Evolutionary conservation across 2,797 vertebrate genomes (phyloP).

Genomic region (Labroides dimidiatus): DNA sequence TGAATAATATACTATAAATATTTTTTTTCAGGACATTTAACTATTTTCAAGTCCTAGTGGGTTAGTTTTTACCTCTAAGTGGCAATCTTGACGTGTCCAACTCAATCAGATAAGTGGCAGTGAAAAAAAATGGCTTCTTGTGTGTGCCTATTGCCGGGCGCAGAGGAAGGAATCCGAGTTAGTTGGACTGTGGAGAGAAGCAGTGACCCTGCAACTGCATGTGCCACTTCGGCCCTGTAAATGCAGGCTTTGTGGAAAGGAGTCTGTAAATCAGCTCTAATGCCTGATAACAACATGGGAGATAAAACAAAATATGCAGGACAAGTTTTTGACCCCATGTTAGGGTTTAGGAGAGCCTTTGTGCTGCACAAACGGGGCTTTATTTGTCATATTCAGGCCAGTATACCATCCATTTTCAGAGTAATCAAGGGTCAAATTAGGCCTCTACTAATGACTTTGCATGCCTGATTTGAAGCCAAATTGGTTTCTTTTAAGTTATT

Average conservation of each 20-base stretch:
- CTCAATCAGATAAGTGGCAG: constrained; percentile 67
- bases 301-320: constrained; percentile 72
- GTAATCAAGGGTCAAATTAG: constrained; percentile 66
- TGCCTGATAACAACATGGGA: constrained; percentile 68
- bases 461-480: constrained; percentile 48
- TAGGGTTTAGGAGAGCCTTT: constrained; percentile 65
- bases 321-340: constrained; percentile 59
- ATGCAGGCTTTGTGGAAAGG: constrained; percentile 79
- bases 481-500: constrained; percentile 43
- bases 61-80: constrained; percentile 39
- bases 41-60: constrained; percentile 9
- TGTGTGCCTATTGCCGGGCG: constrained; percentile 63
- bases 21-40: constrained; percentile 4
- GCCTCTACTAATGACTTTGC: constrained; percentile 47
- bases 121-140: constrained; percentile 66
- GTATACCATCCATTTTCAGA: constrained; percentile 55
- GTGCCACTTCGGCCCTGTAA: constrained; percentile 76
- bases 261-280: constrained; percentile 71
- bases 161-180: constrained; percentile 72
- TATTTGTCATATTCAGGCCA: constrained; percentile 60
- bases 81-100: constrained; percentile 38
- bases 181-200: constrained; percentile 64
- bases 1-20: too few relatives aligned
- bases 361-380: constrained; percentile 53
- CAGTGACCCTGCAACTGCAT: constrained; percentile 77